phyloP scores from a whole-genome alignment of 2,888 invertebrate species.

The Nephrotoma appendiculata region DNA sequence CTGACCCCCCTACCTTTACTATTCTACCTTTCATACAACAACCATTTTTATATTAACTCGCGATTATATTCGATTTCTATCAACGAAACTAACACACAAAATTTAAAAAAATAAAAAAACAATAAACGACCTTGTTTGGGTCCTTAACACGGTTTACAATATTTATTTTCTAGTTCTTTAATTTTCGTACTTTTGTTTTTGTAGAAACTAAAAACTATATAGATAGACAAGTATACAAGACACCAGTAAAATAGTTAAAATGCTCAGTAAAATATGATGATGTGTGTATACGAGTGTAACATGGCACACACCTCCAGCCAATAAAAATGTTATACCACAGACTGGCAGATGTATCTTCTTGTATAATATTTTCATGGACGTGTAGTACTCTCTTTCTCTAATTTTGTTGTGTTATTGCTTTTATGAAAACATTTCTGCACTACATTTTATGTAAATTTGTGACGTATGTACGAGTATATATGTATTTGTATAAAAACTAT shows the following conservation, averaged over 20 bases:
- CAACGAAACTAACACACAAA: neutral
- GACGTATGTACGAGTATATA: neutral
- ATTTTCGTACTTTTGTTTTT: neutral
- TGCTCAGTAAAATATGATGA: neutral
- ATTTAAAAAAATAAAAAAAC: neutral
- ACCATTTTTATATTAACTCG: neutral
- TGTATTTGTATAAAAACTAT: neutral
- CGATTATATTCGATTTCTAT: neutral
- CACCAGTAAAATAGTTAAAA: neutral
- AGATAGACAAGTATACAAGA: neutral
- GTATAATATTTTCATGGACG: neutral
- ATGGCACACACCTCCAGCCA: neutral
- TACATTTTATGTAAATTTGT: neutral
- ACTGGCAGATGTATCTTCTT: neutral
- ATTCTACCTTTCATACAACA: neutral
- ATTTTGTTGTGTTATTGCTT: neutral
- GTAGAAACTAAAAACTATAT: neutral
- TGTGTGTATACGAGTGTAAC: neutral
- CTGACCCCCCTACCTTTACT: no score
- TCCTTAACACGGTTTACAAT: slow-evolving; percentile 2
- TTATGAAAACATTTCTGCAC: neutral
- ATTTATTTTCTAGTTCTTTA: neutral
- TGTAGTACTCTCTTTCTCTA: neutral
- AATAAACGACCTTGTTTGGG: neutral
- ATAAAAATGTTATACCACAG: neutral